Percentiles rank a stretch among this genome's conserved stretches.
Evolutionary conservation across 2,797 vertebrate genomes (phyloP).

Genomic region (Meda fulgida): DNA sequence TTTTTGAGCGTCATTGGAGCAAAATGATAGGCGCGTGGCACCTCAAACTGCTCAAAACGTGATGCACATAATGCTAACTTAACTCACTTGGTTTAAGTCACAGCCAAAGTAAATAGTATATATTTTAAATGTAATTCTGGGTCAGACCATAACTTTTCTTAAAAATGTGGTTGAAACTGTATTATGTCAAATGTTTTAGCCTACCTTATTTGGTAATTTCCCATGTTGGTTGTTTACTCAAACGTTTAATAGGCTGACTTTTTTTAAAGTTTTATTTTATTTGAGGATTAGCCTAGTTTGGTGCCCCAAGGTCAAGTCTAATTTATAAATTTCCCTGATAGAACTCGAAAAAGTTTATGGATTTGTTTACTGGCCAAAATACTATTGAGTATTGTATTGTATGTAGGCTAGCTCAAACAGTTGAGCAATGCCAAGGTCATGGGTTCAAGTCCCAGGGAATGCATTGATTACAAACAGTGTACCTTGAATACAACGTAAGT

Average conservation of each 20-base stretch:
- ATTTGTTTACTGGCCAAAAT: not conserved
- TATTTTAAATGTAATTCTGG: not conserved
- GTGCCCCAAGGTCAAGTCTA: conserved; percentile 6
- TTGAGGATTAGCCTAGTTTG: not conserved
- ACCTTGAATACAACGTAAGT: not conserved
- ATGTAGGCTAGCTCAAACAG: not conserved
- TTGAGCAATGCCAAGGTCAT: not conserved
- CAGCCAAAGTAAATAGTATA: not conserved
- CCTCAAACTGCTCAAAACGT: not conserved
- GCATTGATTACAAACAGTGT: not conserved
- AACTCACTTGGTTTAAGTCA: not conserved
- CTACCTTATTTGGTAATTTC: conserved; percentile 21
- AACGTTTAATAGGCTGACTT: not conserved
- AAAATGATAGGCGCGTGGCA: not conserved
- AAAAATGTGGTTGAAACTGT: not conserved
- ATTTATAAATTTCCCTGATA: not conserved
- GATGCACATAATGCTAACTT: not conserved
- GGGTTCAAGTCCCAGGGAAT: not conserved
- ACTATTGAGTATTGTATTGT: not conserved
- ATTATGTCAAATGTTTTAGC: not conserved
- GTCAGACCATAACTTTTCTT: not conserved
- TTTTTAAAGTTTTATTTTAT: not conserved
- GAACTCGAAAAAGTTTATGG: not conserved
- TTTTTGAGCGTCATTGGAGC: not conserved
- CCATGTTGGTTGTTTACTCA: not conserved